These are phyloP conservation scores for Hiodon alosoides DNA, from an alignment of 2,113 vertebrate genomes.

Conservation along the genomic window DNA sequence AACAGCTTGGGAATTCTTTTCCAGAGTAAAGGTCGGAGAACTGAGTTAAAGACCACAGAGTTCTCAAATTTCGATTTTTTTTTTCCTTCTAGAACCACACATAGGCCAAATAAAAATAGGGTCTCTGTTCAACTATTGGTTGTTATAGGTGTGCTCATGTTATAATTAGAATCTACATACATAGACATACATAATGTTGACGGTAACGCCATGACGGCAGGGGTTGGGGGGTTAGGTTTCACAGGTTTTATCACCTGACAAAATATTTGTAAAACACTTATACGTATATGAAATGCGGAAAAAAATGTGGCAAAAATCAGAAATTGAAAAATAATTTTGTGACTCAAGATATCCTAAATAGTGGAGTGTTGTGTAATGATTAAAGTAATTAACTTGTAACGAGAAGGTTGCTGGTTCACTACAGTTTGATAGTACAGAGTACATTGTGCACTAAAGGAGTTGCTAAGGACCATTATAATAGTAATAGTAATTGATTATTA, in stretches of 20 bases:
- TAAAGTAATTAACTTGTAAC: background rate
- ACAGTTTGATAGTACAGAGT: no score
- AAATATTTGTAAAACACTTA: background rate
- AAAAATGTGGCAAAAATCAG: background rate
- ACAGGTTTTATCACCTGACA: background rate
- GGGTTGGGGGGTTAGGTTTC: background rate
- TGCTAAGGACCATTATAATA: no score
- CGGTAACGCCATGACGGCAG: no score
- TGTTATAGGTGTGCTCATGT: no score
- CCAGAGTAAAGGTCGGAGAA: slow-evolving; percentile 18
- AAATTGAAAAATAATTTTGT: background rate
- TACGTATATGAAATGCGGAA: background rate
- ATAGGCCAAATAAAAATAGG: background rate
- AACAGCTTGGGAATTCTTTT: background rate
- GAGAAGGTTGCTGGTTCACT: background rate
- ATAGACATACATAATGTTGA: no score
- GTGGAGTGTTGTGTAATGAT: background rate
- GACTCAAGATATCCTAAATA: background rate
- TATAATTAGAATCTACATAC: no score
- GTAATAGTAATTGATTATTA: no score
- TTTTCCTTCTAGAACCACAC: background rate
- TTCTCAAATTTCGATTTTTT: slow-evolving; percentile 12
- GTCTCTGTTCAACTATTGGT: background rate
- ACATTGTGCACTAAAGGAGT: no score
- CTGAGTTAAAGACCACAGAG: slow-evolving; percentile 12